phyloP scores from a whole-genome alignment of 2,888 invertebrate genomes.

The Labia minor region DNA sequence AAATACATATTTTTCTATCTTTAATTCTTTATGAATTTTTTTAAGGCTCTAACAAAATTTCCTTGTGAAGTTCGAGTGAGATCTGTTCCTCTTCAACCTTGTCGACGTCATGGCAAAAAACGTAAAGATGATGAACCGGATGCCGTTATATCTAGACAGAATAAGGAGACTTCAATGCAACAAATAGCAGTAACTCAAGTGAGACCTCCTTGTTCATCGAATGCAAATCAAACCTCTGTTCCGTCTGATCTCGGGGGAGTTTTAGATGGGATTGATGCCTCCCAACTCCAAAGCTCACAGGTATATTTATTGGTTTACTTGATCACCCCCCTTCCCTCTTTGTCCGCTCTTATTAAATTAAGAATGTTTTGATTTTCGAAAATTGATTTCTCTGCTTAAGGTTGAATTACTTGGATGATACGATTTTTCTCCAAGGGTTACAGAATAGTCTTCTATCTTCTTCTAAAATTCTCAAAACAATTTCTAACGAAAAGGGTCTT shows the following conservation, averaged over 20 bases:
- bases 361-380: too few relatives aligned
- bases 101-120: conserved; percentile 66
- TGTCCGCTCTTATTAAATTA: too few relatives aligned
- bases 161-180: conserved; percentile 32
- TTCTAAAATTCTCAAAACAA: too few relatives aligned
- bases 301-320: too few relatives aligned
- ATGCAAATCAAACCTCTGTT: conserved; percentile 42
- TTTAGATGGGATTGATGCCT: conserved; percentile 65
- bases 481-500: too few relatives aligned
- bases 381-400: too few relatives aligned
- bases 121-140: conserved; percentile 58
- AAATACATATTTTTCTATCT: too few relatives aligned
- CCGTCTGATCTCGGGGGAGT: conserved; percentile 65
- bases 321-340: too few relatives aligned
- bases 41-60: conserved; percentile 46
- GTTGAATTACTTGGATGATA: too few relatives aligned
- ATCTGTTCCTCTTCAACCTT: conserved; percentile 72
- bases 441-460: too few relatives aligned
- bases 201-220: conserved; percentile 30
- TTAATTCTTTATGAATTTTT: too few relatives aligned
- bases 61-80: conserved; percentile 78
- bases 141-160: conserved; percentile 36
- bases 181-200: conserved; percentile 20
- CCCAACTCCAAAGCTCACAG: conserved; percentile 72
- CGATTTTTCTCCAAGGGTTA: too few relatives aligned